Base-by-base conservation (phyloP, 2,797 vertebrate genomes). In the Pogoniulus pusillus region DNA sequence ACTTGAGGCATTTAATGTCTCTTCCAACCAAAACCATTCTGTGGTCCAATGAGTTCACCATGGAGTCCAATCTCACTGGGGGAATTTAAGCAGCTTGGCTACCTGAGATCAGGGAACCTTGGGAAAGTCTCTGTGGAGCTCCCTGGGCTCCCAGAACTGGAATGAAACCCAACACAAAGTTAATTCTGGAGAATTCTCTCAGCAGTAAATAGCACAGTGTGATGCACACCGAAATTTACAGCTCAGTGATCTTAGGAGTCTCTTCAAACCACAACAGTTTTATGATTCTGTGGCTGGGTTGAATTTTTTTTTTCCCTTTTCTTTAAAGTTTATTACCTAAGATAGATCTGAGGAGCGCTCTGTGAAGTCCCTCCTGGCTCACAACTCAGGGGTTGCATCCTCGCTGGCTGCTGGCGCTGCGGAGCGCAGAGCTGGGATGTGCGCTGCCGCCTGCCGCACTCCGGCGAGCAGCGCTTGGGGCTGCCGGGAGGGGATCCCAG, bases 341-440 rank as follows among this genome's bases (percentile, higher is more conserved):
- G 65, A 27, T 5, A 39, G 57, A 37, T 26, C 79, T 30, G 47
- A 49, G 41, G 94, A 85, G 41, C 80, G 58, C 85, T 70, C 66
- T 93, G 53, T 93, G 91, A 90, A 90, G 74, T 93, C 62, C 54
- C 70, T 90, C 63, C 66, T 83, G 62, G 51, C 71, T 79, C 68
- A 85, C 49, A 58, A 80, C 30, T 92, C 73, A 63, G 91, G 65
- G 45, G 64, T 86, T 77, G 43, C 49, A 82, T 94, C 76, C 63
- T 81, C 93, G 64, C 74, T 87, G 37, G 49, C 77, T 87, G 89
- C 64, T 96, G 95, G 5, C 89, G 97, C 95, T 70, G 85, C 83
- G 77, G 77, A 43, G 74, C 71, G 72, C 84, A 90, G 78, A 94
- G 92, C 84, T 35, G 55, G 82, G 89, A 64, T 73, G 69, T 24